Evolutionary conservation across 1,140 invertebrate species (phyloP), one percentile per base, ranked within the genome.

Genomic region (Daktulosphaira vitifoliae): DNA sequence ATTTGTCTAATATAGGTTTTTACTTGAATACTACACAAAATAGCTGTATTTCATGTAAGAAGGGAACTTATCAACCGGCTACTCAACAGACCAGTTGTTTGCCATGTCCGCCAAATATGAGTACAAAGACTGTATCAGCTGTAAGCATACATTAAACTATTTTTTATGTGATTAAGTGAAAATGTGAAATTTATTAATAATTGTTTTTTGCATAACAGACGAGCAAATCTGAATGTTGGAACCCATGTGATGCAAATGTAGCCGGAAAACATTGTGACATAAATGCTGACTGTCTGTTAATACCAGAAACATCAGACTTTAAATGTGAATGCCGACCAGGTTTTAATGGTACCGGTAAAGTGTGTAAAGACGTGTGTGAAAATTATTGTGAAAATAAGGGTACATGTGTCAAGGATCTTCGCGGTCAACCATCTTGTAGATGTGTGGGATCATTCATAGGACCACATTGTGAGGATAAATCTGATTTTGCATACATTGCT

Each of bases 311-410:
- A 1, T 87, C 84, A 67, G 88, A 91, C 69, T 95, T 92, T 77
- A 86, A 86, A 69, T 97, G 94, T 71, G 87, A 92, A 72, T 97
- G 94, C 75, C 96, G 94, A 72, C 87, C 89, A 2, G 93, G 92
- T 2, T 97, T 90, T 77, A 92, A 93, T 73, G 90, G 90, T 71
- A 89, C 87, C 22, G 90, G 89, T 67, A 83, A 84, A 76, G 77
- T 81, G 38, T 93, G 89, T 75, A 15, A 72, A 82, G 93, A 96
- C 74, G 83, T 94, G 0, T 98, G 94, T 72, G 79, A 86, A 8
- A 83, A 85, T 66, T 93, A 81, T 73, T 97, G 93, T 73, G 84
- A 92, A 70, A 96, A 97, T 74, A 91, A 92, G 66, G 93, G 92
- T 1, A 81, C 84, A 22, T 98, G 94, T 74, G 80, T 91, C 11